Base-by-base conservation (phyloP, 2,113 vertebrate genomes). In the Myiopsitta monachus region DNA sequence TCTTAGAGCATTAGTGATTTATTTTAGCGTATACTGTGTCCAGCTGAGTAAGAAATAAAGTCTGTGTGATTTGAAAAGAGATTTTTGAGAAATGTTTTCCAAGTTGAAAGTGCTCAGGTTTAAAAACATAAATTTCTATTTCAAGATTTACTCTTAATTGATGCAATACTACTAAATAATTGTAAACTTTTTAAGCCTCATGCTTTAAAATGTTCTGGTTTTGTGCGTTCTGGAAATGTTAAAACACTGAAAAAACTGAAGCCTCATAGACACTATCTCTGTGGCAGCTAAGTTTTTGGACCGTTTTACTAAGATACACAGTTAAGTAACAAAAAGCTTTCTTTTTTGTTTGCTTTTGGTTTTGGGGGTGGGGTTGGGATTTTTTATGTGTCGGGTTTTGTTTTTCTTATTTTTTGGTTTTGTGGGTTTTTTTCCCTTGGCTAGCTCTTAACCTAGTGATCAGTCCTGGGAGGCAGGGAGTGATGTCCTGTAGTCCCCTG, bases 31-130 rank as follows among this genome's bases (percentile, higher is more conserved):
- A 19, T 68, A 3, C 12, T 46, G 3, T 55, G n/a, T 88, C 59
- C 63, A 84, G 1, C 61, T 31, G 31, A 80, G 68, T 80, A 49
- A 90, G 51, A 90, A 87, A 90, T 83, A 74, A 63, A 92, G 61
- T 49, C 86, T 62, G 7, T 57, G 8, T 57, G 54, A 52, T 84
- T 90, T 78, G 38, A 55, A 47, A 62, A 57, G 47, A 69, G n/a
- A 1, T 80, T 61, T 62, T 33, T 27, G 36, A 46, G 63, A 30
- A 16, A 14, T 27, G 70, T 85, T 47, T 75, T 38, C 36, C 14
- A 62, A 33, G 44, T 12, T 67, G 26, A 27, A 84, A 61, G 18
- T 83, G 11, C 31, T 94, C 14, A 43, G 27, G 46, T 75, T 87
- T 85, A 16, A 59, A 90, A 66, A n/a, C 44, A 51, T 0, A 13